Evolutionary conservation across 2,797 vertebrate species (phyloP).

Genomic region (Squalus acanthias): DNA sequence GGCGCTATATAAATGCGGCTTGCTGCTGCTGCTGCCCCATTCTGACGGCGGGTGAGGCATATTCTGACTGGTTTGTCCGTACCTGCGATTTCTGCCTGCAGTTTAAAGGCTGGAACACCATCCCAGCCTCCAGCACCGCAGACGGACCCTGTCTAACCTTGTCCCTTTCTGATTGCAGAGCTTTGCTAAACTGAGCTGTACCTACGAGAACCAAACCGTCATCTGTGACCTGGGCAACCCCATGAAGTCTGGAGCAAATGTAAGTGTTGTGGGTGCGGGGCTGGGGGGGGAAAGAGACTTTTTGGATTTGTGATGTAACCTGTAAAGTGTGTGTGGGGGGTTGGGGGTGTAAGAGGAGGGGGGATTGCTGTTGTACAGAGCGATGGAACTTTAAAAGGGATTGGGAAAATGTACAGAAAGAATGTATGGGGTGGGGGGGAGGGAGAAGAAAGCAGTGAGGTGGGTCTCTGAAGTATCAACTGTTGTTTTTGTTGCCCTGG

Average conservation of each 20-base stretch:
- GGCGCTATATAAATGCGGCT: too few relatives aligned
- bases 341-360: background rate
- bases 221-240: conserved; percentile 89
- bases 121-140: too few relatives aligned
- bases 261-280: conserved; percentile 53
- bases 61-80: too few relatives aligned
- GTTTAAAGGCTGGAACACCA: background rate
- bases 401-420: too few relatives aligned
- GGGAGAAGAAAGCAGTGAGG: background rate
- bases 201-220: conserved; percentile 75
- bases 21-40: too few relatives aligned
- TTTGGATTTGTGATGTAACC: background rate
- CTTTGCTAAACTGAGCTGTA: conserved; percentile 75
- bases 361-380: too few relatives aligned
- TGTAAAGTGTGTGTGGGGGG: background rate
- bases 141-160: background rate
- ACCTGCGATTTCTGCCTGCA: too few relatives aligned
- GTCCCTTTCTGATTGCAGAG: conserved; percentile 56
- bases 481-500: too few relatives aligned
- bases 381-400: too few relatives aligned
- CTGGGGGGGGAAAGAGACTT: background rate
- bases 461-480: background rate
- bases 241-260: conserved; percentile 79
- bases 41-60: too few relatives aligned
- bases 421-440: background rate